phyloP scores from a whole-genome alignment of 2,113 vertebrate genomes.

The Gambusia affinis region DNA sequence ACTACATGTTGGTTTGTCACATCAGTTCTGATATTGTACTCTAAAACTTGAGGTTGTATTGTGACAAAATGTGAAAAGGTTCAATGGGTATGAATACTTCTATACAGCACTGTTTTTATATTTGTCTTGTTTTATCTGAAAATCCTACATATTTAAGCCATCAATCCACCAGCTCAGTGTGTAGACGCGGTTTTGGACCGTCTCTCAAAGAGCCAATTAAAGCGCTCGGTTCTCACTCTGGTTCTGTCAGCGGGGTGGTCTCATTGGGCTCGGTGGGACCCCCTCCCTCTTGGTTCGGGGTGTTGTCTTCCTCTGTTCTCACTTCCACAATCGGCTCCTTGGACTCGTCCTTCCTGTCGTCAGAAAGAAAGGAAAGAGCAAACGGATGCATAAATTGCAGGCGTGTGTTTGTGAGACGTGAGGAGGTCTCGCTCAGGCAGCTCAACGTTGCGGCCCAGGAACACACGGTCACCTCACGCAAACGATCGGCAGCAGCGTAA shows the following conservation, averaged over 20 bases:
- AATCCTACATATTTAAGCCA: not conserved
- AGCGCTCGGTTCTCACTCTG: conserved; percentile 85
- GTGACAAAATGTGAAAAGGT: too few relatives aligned
- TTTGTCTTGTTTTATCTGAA: not conserved
- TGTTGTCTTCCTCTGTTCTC: conserved; percentile 91
- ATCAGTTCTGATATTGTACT: not conserved
- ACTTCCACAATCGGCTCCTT: conserved; percentile 99
- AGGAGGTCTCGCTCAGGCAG: not conserved
- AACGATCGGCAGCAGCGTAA: not conserved
- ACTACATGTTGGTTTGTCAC: not conserved
- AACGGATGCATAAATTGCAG: not conserved
- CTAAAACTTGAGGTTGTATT: not conserved
- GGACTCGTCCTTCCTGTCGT: conserved; percentile 94
- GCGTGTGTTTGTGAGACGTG: not conserved
- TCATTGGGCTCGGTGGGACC: conserved; percentile 93
- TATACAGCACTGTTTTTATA: not conserved
- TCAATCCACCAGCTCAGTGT: not conserved
- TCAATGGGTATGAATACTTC: not conserved
- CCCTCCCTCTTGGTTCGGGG: conserved; percentile 91
- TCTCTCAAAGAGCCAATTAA: not conserved
- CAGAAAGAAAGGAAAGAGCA: not conserved
- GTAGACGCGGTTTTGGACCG: not conserved
- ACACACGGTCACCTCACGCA: not conserved
- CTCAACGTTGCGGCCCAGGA: too few relatives aligned
- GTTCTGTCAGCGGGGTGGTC: conserved; percentile 95